phyloP scores from a whole-genome alignment of 2,113 vertebrate species.

The Enhydra lutris region DNA sequence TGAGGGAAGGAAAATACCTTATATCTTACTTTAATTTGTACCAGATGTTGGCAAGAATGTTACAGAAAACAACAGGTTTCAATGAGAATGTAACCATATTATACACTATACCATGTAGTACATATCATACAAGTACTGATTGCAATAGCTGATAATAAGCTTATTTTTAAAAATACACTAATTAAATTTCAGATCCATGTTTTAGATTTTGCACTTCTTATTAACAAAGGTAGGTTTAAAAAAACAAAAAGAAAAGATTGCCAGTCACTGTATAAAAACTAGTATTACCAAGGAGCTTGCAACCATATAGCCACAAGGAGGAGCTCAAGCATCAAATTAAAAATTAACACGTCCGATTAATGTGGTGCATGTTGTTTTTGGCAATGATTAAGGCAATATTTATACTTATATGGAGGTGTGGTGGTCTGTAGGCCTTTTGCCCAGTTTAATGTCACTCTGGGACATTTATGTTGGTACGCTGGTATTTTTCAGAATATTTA shows the following conservation, averaged over 20 bases:
- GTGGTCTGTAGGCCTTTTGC: not conserved
- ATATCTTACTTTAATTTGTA: slow-evolving; percentile 17
- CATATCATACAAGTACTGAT: not conserved
- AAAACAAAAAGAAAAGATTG: not conserved
- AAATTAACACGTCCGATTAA: not conserved
- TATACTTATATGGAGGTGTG: not conserved
- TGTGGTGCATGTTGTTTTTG: not conserved
- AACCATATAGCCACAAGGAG: slow-evolving; percentile 76
- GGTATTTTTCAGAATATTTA: not conserved
- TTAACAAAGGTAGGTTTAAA: not conserved
- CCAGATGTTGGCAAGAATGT: not conserved
- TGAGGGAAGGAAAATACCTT: not conserved
- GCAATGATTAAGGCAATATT: not conserved
- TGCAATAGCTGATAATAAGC: not conserved
- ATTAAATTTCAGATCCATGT: not conserved
- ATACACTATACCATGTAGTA: too few species aligned
- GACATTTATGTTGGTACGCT: not conserved
- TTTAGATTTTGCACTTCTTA: not conserved
- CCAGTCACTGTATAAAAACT: not conserved
- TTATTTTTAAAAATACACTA: not conserved
- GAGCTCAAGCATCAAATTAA: slow-evolving; percentile 79
- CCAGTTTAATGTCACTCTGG: not conserved
- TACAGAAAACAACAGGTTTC: not conserved
- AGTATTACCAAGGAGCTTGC: not conserved
- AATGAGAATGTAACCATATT: not conserved